Percentiles rank a stretch among this genome's conserved stretches.
phyloP scores from a whole-genome alignment of 2,888 invertebrate species.

The Pemphredon lugubris region DNA sequence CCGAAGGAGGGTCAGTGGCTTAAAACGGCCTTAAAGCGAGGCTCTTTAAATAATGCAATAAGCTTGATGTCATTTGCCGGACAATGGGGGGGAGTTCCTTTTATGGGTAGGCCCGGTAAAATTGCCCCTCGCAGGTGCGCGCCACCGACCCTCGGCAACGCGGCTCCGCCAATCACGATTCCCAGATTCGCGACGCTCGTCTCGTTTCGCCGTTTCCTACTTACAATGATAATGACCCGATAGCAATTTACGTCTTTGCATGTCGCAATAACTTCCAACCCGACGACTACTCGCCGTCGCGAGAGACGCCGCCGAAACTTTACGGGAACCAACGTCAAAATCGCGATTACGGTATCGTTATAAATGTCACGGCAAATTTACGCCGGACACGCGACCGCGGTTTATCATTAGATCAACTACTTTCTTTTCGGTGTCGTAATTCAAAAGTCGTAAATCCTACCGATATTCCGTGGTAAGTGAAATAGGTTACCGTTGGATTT shows the following conservation, averaged over 20 bases:
- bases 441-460: no score
- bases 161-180: slow-evolving; percentile 50
- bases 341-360: no score
- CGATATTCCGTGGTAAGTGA: no score
- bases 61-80: slow-evolving; percentile 79
- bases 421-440: no score
- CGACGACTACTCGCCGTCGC: no score
- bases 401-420: no score
- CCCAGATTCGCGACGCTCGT: slow-evolving; percentile 43
- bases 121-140: slow-evolving; percentile 66
- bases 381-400: no score
- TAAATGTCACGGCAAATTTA: no score
- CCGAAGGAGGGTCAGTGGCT: slow-evolving; percentile 59
- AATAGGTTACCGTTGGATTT: no score
- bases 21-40: slow-evolving; percentile 69
- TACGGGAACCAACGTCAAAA: no score
- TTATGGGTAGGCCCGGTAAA: slow-evolving; percentile 64
- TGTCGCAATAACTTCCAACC: no score
- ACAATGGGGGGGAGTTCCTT: slow-evolving; percentile 70
- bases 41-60: slow-evolving; percentile 80
- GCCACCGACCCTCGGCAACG: slow-evolving; percentile 48
- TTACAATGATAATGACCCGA: slow-evolving; percentile 35
- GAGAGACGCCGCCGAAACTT: no score
- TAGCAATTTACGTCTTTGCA: slow-evolving; percentile 23
- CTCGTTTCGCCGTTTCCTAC: slow-evolving; percentile 6